Evolutionary conservation across 2,113 vertebrate species (phyloP), one percentile per base, ranked within the genome.

Genomic region (Canis aureus): DNA sequence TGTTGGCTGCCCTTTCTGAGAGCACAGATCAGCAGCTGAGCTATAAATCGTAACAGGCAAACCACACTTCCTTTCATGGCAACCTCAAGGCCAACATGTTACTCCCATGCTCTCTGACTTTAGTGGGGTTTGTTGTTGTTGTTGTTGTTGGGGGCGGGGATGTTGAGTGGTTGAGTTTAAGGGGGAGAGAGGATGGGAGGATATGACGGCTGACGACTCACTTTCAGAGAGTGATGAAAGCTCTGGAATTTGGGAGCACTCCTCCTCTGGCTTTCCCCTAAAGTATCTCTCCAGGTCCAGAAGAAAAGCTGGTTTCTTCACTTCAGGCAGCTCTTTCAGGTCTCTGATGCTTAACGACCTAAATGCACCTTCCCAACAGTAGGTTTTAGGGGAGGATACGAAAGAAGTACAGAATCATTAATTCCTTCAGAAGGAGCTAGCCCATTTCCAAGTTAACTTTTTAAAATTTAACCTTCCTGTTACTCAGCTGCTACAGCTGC

Each of bases 271-370:
- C 81, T 97, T 97, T 83, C 93, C 97, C 89, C 94, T 25, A 5
- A 99, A 99, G 93, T 97, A 98, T 95, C 98, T 99, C 96, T 99
- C 94, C 16, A 98, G 98, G 67, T 99, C 98, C 82, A 97, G 82
- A 97, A 97, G 95, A 95, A 98, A 99, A 97, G 98, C 98, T 86
- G 99, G 96, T 43, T 98, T 94, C 0, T 95, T 98, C 11, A 69
- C 94, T 76, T 98, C 97, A 49, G 95, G 97, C 12, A 90, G 94
- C 49, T 99, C 96, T 92, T 98, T 11, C n/a, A 99, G 98, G 88
- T 84, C 87, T 96, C 98, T 80, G 7, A 97, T 93, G 66, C 81
- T 98, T 95, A 98, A 91, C 12, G 97, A 98, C 93, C 98, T 98
- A 97, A 99, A 98, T 1, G 90, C 87, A 67, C 98, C 98, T 99